A percentile compares a stretch with the other conserved stretches of the same genome.
phyloP scores from a whole-genome alignment of 2,113 vertebrate genomes.

The Muntiacus muntjak region DNA sequence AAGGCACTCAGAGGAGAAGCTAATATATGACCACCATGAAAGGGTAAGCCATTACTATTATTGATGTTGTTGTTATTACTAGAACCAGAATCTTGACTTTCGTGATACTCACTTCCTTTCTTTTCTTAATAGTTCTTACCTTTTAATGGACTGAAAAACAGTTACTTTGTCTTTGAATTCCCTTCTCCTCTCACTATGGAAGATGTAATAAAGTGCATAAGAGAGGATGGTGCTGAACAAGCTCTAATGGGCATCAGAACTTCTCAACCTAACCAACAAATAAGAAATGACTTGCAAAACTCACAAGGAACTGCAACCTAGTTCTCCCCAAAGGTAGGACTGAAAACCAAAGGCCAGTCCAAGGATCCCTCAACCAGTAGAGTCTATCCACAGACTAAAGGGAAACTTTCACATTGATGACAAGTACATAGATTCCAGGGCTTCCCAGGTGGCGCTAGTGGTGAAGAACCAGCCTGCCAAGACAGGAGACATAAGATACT shows the following conservation, averaged over 20 bases:
- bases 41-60: not conserved
- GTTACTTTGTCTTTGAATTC: not conserved
- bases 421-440: not conserved
- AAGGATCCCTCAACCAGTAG: not conserved
- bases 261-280: not conserved
- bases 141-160: not conserved
- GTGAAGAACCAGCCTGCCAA: not conserved
- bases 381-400: not conserved
- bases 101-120: not conserved
- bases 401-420: not conserved
- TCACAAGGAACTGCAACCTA: not conserved
- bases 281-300: constrained; percentile 1
- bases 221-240: not conserved
- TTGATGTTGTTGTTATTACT: not conserved
- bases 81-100: constrained; percentile 5
- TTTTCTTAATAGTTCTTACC: not conserved
- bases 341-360: not conserved
- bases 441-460: not conserved
- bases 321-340: not conserved
- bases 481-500: not conserved
- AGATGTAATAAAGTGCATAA: not conserved
- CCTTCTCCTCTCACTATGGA: constrained; percentile 12
- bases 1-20: not conserved
- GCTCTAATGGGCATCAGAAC: not conserved
- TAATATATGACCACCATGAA: not conserved